A percentile compares a stretch with the other conserved stretches of the same genome.
Evolutionary conservation across 2,113 vertebrate species (phyloP).

Genomic region (Dasyurus viverrinus): DNA sequence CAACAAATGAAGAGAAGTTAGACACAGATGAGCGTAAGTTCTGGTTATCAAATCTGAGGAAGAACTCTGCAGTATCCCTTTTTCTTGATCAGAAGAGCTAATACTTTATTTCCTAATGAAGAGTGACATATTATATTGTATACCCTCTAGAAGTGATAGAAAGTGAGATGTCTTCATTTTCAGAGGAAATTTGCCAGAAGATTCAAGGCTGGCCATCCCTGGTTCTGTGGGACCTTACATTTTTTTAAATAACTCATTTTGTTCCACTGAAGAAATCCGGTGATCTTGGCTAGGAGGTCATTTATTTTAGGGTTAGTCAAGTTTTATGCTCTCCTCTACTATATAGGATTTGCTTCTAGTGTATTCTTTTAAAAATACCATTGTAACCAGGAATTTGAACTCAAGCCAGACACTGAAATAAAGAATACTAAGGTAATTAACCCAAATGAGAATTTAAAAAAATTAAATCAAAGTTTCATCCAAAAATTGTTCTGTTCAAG

Average conservation of each 20-base stretch:
- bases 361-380: neutral
- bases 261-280: neutral
- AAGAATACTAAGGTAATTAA: neutral
- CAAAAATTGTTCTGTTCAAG: neutral
- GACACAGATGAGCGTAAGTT: conserved; percentile 92
- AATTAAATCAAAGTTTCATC: neutral
- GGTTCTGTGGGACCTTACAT: neutral
- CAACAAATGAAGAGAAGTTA: conserved; percentile 88
- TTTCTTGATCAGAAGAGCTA: neutral
- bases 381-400: neutral
- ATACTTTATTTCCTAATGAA: neutral
- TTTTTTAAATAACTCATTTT: neutral
- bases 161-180: neutral
- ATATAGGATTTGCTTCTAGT: neutral
- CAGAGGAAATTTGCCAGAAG: neutral
- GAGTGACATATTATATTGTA: neutral
- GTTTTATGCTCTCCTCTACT: neutral
- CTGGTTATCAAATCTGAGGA: conserved; percentile 48
- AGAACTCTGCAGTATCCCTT: neutral
- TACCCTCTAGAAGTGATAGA: neutral
- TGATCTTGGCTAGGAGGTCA: neutral
- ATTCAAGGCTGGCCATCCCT: neutral
- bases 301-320: neutral
- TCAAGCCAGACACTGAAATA: neutral
- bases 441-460: neutral